These are phyloP conservation scores for Cuculus canorus DNA, from an alignment of 2,797 vertebrate species.

Conservation along the genomic window DNA sequence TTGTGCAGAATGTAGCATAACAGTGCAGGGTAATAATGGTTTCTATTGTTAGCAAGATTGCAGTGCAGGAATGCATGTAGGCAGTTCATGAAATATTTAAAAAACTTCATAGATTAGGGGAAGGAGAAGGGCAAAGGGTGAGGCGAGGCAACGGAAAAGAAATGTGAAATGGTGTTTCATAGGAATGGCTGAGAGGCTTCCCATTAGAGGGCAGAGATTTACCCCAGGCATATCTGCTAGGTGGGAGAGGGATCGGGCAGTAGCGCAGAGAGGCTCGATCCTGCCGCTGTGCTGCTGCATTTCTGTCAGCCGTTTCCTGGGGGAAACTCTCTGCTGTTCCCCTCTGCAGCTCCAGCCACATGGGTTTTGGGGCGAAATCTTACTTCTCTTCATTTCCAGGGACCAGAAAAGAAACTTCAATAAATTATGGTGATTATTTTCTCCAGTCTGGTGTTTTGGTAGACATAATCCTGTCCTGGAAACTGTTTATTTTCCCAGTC, in stretches of 20 bases:
- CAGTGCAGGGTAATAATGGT: not conserved
- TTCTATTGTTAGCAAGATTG: slow-evolving; percentile 45
- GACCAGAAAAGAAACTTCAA: not conserved
- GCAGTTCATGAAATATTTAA: slow-evolving; percentile 56
- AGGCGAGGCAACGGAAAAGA: not conserved
- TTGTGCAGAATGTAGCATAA: not conserved
- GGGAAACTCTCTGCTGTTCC: not conserved
- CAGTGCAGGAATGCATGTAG: not conserved
- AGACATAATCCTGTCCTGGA: not conserved
- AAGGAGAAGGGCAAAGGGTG: not conserved
- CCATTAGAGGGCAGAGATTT: not conserved
- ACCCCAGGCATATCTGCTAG: rapidly evolving
- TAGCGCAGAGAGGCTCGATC: rapidly evolving
- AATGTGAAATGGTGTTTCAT: not conserved
- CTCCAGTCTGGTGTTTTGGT: not conserved
- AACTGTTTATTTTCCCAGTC: not conserved
- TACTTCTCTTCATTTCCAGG: not conserved
- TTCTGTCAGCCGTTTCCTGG: not conserved
- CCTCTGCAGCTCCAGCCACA: not conserved
- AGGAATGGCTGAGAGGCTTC: not conserved
- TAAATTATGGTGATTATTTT: not conserved
- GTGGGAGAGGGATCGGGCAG: not conserved
- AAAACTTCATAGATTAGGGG: not conserved
- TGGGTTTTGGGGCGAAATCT: not conserved
- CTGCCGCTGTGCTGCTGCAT: not conserved